Percentiles rank a stretch among this genome's conserved stretches.
Conservation (phyloP, 2,113 vertebrate genomes). For the Takifugu bimaculatus region DNA sequence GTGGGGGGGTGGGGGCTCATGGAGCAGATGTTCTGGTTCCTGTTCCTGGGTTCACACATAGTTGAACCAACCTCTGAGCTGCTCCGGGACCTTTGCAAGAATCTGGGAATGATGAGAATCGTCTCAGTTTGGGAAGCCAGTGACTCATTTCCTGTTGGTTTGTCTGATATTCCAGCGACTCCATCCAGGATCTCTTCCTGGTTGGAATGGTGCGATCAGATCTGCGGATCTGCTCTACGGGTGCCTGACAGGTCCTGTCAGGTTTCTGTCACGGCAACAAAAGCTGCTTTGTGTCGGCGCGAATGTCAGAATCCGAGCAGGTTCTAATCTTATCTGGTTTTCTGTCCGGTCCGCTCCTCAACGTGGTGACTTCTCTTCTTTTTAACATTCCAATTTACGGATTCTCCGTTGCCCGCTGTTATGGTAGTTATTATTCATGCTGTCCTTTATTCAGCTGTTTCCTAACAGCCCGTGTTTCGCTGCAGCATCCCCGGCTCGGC, state of each 20-base stretch:
- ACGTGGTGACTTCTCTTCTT: too few species aligned
- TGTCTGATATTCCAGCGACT: slow-evolving; percentile 50
- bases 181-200: slow-evolving; percentile 44
- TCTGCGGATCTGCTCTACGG: slow-evolving; percentile 31
- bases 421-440: slow-evolving; percentile 5
- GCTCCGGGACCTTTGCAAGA: slow-evolving; percentile 30
- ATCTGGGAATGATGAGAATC: slow-evolving; percentile 37
- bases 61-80: slow-evolving; percentile 35
- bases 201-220: slow-evolving; percentile 42
- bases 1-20: slow-evolving; percentile 5
- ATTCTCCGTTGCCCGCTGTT: slow-evolving; percentile 9
- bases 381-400: slow-evolving; percentile 18
- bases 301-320: slow-evolving; percentile 34
- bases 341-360: slow-evolving; percentile 12
- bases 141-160: slow-evolving; percentile 60
- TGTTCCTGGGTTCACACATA: slow-evolving; percentile 28
- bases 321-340: slow-evolving; percentile 14
- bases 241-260: slow-evolving; percentile 39
- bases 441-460: neutral
- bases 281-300: slow-evolving; percentile 49
- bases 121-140: slow-evolving; percentile 11
- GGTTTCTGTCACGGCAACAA: slow-evolving; percentile 28
- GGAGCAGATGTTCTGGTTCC: slow-evolving; percentile 50
- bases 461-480: slow-evolving; percentile 5
- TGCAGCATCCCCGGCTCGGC: slow-evolving; percentile 90